A percentile compares a stretch with the other conserved stretches of the same genome.
Evolutionary conservation across 1,140 invertebrate species (phyloP).

Genomic region (Drosophila ambigua): DNA sequence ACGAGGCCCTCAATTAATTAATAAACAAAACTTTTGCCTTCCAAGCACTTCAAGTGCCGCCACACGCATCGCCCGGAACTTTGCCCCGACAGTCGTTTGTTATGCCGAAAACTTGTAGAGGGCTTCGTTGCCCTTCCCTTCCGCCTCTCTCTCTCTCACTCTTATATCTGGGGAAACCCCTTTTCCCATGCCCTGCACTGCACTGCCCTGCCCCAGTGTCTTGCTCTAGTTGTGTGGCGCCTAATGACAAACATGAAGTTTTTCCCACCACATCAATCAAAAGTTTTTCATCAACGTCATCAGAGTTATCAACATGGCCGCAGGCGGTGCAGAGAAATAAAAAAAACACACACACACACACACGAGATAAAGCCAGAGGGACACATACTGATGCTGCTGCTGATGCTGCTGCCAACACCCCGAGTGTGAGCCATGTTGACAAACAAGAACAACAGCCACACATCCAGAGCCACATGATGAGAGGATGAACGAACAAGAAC

Average conservation of each 20-base stretch:
- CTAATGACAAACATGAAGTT: constrained; percentile 81
- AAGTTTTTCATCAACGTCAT: constrained; percentile 83
- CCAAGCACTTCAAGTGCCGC: constrained; percentile 33
- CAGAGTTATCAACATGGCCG: constrained; percentile 77
- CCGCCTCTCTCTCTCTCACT: not conserved
- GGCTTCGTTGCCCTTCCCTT: not conserved
- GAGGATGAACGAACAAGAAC: constrained; percentile 19
- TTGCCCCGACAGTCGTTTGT: constrained; percentile 55
- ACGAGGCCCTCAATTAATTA: constrained; percentile 74
- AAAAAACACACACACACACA: constrained; percentile 41
- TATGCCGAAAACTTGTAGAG: constrained; percentile 46
- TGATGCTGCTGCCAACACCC: constrained; percentile 38
- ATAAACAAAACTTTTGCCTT: constrained; percentile 75
- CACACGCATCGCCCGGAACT: constrained; percentile 6
- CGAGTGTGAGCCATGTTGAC: constrained; percentile 46
- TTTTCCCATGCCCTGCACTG: not conserved
- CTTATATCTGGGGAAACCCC: constrained; percentile 25
- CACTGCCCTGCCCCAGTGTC: not conserved
- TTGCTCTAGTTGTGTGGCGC: constrained; percentile 26
- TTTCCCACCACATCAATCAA: constrained; percentile 81
- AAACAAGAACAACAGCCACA: constrained; percentile 51
- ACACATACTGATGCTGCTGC: constrained; percentile 10
- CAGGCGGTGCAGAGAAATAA: constrained; percentile 60
- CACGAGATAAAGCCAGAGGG: constrained; percentile 17
- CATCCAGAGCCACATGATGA: not conserved